Percentiles rank a stretch among this genome's conserved stretches.
These are phyloP conservation scores for Drosophila pseudotakahashii DNA, from an alignment of 2,888 invertebrate genomes.

Conservation along the genomic window DNA sequence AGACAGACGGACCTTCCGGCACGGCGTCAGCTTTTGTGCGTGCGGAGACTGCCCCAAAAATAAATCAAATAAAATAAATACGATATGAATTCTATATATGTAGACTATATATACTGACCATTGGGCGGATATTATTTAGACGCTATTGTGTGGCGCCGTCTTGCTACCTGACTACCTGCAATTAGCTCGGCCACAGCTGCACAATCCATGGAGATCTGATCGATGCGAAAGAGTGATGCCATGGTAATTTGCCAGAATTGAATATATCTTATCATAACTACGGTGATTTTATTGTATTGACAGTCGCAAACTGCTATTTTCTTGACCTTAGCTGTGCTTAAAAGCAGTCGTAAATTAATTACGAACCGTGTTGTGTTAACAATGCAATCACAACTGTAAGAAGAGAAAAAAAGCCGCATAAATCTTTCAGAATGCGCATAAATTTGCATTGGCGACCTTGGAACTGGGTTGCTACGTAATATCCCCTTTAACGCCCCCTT, in stretches of 20 bases:
- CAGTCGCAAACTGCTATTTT: neutral
- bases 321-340: slow-evolving; percentile 15
- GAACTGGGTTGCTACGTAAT: slow-evolving; percentile 28
- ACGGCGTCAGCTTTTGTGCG: slow-evolving; percentile 50
- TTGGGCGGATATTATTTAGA: slow-evolving; percentile 82
- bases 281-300: too few species aligned
- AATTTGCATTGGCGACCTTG: slow-evolving; percentile 73
- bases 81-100: neutral
- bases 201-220: slow-evolving; percentile 4
- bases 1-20: slow-evolving; percentile 52
- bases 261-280: too few species aligned
- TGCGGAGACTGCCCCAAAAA: slow-evolving; percentile 3
- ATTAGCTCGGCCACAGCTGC: slow-evolving; percentile 59
- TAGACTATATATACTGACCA: slow-evolving; percentile 56
- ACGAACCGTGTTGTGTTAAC: slow-evolving; percentile 72
- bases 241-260: neutral
- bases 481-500: neutral
- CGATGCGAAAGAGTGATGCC: neutral
- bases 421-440: slow-evolving; percentile 72
- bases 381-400: slow-evolving; percentile 53
- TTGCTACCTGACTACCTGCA: slow-evolving; percentile 68
- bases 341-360: slow-evolving; percentile 69
- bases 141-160: slow-evolving; percentile 79
- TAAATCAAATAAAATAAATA: neutral
- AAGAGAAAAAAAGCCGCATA: slow-evolving; percentile 43